phyloP scores from a whole-genome alignment of 2,888 invertebrate species.

The Cryptocheilus praepositus region DNA sequence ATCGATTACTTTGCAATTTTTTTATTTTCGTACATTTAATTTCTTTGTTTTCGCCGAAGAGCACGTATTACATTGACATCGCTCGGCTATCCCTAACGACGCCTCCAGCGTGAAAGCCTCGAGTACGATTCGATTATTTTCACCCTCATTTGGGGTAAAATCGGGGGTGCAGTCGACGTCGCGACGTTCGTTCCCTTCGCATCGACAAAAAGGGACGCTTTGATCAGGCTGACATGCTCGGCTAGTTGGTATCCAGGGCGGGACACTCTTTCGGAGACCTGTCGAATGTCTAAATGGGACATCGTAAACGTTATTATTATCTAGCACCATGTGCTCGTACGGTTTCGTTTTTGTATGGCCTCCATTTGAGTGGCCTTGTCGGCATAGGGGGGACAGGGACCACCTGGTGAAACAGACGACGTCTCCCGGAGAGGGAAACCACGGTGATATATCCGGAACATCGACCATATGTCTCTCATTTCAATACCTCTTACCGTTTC shows the following conservation, averaged over 20 bases:
- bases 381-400: conserved; percentile 10
- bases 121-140: too few relatives aligned
- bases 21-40: too few relatives aligned
- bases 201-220: conserved; percentile 60
- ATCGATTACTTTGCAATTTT: too few relatives aligned
- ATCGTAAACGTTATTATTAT: conserved; percentile 52
- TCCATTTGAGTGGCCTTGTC: conserved; percentile 35
- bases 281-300: conserved; percentile 38
- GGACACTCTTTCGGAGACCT: conserved; percentile 29
- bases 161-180: conserved; percentile 38
- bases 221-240: conserved; percentile 60
- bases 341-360: conserved; percentile 56
- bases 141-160: too few relatives aligned
- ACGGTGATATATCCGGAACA: conserved; percentile 50
- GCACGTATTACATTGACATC: too few relatives aligned
- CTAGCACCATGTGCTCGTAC: conserved; percentile 46
- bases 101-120: too few relatives aligned
- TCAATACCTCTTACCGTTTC: conserved; percentile 41
- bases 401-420: background rate
- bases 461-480: conserved; percentile 40
- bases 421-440: background rate
- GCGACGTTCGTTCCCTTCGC: conserved; percentile 55
- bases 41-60: too few relatives aligned
- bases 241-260: conserved; percentile 50
- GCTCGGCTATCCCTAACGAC: too few relatives aligned